Percentiles rank a stretch among this genome's conserved stretches.
These are phyloP conservation scores for Urocynchramus pylzowi DNA, from an alignment of 2,113 vertebrate species.

Conservation along the genomic window DNA sequence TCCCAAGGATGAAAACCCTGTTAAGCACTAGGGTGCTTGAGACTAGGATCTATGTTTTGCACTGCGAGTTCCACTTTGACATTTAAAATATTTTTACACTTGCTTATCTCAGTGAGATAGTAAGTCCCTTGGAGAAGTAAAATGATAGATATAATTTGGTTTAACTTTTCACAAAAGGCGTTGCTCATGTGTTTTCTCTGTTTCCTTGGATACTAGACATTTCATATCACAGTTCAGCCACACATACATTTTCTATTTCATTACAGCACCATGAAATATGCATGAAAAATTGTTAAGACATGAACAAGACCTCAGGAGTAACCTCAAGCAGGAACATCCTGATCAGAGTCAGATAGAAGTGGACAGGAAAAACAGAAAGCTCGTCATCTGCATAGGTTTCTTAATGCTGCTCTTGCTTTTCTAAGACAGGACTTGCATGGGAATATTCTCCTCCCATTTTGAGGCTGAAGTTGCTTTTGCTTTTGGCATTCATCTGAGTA, in stretches of 20 bases:
- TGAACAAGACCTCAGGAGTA: neutral
- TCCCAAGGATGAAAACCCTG: neutral
- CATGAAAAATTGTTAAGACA: neutral
- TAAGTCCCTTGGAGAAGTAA: neutral
- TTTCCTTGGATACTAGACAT: conserved; percentile 36
- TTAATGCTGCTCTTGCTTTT: neutral
- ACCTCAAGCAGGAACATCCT: neutral
- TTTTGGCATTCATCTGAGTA: neutral
- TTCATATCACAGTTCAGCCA: neutral
- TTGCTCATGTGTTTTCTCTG: neutral
- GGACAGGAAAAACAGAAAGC: neutral
- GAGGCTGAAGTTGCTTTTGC: neutral
- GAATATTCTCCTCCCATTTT: neutral
- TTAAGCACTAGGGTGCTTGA: neutral
- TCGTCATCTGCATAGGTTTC: neutral
- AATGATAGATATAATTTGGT: neutral
- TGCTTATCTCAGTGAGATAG: neutral
- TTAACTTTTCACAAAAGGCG: neutral
- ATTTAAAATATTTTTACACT: neutral
- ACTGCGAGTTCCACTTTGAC: neutral
- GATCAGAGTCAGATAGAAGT: neutral
- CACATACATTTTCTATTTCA: neutral
- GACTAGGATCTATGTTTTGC: neutral
- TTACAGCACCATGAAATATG: neutral
- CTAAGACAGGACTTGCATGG: neutral